Evolutionary conservation across 1,140 invertebrate genomes (phyloP).

Genomic region (Plutomurus gul): DNA sequence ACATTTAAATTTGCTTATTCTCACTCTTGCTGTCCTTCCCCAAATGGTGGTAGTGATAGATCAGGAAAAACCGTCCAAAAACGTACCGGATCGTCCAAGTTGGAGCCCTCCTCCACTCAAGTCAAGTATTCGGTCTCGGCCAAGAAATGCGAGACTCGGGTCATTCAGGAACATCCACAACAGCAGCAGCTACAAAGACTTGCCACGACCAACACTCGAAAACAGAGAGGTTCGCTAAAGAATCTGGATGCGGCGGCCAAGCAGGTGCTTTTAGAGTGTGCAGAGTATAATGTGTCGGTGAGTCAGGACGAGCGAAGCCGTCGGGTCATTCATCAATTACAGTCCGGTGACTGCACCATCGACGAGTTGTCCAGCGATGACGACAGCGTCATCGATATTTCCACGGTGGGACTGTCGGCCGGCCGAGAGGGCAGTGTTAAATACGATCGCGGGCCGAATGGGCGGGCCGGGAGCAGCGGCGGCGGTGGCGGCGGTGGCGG

Average conservation of each 20-base stretch:
- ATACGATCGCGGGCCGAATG: not conserved
- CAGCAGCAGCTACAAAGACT: not conserved
- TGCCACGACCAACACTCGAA: not conserved
- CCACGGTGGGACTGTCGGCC: not conserved
- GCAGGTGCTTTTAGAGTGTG: constrained; percentile 55
- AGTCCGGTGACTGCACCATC: not conserved
- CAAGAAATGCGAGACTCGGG: constrained; percentile 46
- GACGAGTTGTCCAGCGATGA: constrained; percentile 56
- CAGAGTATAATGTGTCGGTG: constrained; percentile 57
- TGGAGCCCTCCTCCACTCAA: constrained; percentile 37
- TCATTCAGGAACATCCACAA: constrained; percentile 42
- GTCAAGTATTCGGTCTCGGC: constrained; percentile 54
- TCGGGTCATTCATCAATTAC: constrained; percentile 40
- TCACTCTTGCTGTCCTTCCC: constrained; percentile 63
- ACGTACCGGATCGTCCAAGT: constrained; percentile 18
- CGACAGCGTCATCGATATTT: constrained; percentile 55
- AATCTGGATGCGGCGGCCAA: constrained; percentile 40
- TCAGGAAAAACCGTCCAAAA: constrained; percentile 39
- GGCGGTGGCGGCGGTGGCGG: not conserved
- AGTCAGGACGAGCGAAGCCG: constrained; percentile 54
- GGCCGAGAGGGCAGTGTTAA: not conserved
- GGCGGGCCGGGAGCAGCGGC: not conserved
- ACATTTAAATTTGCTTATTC: constrained; percentile 73
- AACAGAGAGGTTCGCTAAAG: constrained; percentile 31
- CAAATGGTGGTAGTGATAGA: not conserved